Evolutionary conservation across 2,113 vertebrate genomes (phyloP).

Genomic region (Ictalurus punctatus): DNA sequence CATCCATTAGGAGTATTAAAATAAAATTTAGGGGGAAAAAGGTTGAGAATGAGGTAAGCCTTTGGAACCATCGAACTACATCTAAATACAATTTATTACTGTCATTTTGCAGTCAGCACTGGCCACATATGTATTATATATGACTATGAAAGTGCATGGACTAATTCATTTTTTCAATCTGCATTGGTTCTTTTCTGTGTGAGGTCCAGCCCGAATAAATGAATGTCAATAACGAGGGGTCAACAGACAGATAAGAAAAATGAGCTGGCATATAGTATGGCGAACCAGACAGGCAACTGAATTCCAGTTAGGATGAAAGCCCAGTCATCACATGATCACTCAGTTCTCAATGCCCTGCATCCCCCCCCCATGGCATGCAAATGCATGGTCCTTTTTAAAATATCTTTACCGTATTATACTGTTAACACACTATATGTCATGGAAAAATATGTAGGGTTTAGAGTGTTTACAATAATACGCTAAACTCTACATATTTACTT

Average conservation of each 20-base stretch:
- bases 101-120: not conserved
- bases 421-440: not conserved
- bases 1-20: not conserved
- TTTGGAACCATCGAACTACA: not conserved
- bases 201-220: constrained; percentile 24
- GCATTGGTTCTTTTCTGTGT: constrained; percentile 2
- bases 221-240: not conserved
- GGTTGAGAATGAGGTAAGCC: not conserved
- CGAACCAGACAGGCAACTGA: constrained; percentile 14
- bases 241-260: constrained; percentile 11
- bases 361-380: too few species aligned
- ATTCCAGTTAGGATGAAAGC: constrained; percentile 8
- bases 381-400: not conserved
- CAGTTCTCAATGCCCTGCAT: not conserved
- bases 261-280: constrained; percentile 16
- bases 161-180: not conserved
- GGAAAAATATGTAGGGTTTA: not conserved
- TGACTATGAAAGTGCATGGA: not conserved
- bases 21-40: not conserved
- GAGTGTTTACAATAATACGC: not conserved
- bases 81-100: constrained; percentile 7
- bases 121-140: constrained; percentile 3
- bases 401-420: not conserved
- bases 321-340: constrained; percentile 33
- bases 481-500: not conserved